Evolutionary conservation across 2,113 vertebrate genomes (phyloP).

Genomic region (Corythornis vintsioides): DNA sequence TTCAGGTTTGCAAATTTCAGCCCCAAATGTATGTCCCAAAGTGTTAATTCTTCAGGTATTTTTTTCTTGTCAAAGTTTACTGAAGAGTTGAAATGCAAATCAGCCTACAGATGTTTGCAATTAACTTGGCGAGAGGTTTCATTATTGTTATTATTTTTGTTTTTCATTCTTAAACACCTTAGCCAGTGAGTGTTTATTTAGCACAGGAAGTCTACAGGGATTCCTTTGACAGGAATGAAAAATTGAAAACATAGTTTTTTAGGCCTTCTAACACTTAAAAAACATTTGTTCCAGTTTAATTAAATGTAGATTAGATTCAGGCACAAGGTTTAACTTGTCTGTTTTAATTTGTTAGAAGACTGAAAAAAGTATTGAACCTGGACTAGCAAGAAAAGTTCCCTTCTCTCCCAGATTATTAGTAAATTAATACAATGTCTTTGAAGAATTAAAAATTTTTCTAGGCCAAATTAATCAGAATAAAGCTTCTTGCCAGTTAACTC

Average conservation of each 20-base stretch:
- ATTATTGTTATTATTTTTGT: not conserved
- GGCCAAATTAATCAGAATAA: not conserved
- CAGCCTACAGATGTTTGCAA: not conserved
- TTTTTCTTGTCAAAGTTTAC: not conserved
- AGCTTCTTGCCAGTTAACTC: not conserved
- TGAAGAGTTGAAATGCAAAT: not conserved
- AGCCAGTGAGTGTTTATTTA: not conserved
- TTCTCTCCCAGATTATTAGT: not conserved
- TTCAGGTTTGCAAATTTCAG: not conserved
- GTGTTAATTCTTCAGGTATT: not conserved
- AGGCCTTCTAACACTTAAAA: not conserved
- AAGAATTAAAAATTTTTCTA: not conserved
- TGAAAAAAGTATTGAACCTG: not conserved
- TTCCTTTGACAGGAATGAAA: not conserved
- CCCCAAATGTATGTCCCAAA: not conserved
- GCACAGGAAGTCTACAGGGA: not conserved
- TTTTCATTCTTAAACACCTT: constrained; percentile 12
- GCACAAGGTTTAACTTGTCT: not conserved
- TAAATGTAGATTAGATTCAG: not conserved
- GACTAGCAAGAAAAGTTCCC: not conserved
- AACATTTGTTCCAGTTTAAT: not conserved
- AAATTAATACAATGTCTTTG: not conserved
- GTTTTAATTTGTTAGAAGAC: not conserved
- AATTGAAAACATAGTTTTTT: not conserved
- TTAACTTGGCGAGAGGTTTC: not conserved